phyloP scores from a whole-genome alignment of 2,113 vertebrate species.

The Mastomys coucha region DNA sequence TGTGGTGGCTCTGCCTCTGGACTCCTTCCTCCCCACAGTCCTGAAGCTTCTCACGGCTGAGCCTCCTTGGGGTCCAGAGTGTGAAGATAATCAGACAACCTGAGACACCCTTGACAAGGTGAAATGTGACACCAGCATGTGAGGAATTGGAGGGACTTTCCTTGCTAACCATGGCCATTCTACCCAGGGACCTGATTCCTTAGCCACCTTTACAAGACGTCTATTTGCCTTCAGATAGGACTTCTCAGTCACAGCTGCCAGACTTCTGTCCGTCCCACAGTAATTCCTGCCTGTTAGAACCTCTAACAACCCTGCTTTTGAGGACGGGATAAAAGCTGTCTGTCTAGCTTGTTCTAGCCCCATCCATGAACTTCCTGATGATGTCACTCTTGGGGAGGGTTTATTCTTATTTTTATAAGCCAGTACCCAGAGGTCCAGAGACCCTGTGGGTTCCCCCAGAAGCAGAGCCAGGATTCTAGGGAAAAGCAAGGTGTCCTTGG shows the following conservation, averaged over 20 bases:
- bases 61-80: neutral
- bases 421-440: neutral
- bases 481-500: accelerated
- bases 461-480: neutral
- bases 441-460: neutral
- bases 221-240: neutral
- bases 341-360: neutral
- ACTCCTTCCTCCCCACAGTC: neutral
- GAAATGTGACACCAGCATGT: neutral
- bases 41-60: neutral
- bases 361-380: neutral
- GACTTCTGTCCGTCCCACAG: neutral
- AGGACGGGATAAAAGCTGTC: neutral
- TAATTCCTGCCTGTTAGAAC: neutral
- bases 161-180: neutral
- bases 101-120: neutral
- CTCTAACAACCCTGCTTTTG: neutral
- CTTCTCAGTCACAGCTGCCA: neutral
- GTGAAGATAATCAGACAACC: neutral
- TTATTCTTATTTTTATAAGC: neutral
- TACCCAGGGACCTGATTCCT: neutral
- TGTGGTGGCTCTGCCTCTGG: neutral
- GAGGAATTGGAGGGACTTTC: too few relatives aligned
- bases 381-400: neutral
- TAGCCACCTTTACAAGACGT: neutral